Percentiles rank a stretch among this genome's conserved stretches.
Evolutionary conservation across 1,140 invertebrate species (phyloP).

Genomic region (Heliothis subflexa): DNA sequence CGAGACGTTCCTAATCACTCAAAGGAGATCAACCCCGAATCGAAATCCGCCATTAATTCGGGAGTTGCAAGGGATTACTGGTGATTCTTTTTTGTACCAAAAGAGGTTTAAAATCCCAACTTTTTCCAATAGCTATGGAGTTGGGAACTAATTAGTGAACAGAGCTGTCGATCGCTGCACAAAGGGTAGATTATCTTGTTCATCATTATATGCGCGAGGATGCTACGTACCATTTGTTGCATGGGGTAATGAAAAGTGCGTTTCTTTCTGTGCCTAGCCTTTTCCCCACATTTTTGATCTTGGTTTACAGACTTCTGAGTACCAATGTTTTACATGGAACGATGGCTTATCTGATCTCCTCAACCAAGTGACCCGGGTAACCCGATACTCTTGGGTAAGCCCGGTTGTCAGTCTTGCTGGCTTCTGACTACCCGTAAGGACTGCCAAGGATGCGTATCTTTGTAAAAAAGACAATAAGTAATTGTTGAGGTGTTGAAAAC

Average conservation of each 20-base stretch:
- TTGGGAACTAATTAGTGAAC: conserved; percentile 22
- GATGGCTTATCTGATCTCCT: too few species aligned
- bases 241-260: background rate
- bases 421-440: too few species aligned
- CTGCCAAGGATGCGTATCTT: too few species aligned
- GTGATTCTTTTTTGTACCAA: background rate
- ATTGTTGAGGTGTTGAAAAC: too few species aligned
- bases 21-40: background rate
- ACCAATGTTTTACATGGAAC: too few species aligned
- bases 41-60: background rate
- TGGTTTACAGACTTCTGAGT: too few species aligned
- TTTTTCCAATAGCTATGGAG: conserved; percentile 26
- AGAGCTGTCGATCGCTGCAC: background rate
- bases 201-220: background rate
- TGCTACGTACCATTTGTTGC: background rate
- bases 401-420: too few species aligned
- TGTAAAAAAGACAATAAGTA: too few species aligned
- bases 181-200: conserved; percentile 33
- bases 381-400: too few species aligned
- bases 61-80: background rate
- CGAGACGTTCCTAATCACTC: background rate
- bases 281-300: too few species aligned
- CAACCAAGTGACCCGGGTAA: too few species aligned
- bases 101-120: conserved; percentile 21
- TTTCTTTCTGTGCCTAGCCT: background rate